Evolutionary conservation across 2,113 vertebrate genomes (phyloP), one percentile per base, ranked within the genome.

Genomic region (Hymenochirus boettgeri): DNA sequence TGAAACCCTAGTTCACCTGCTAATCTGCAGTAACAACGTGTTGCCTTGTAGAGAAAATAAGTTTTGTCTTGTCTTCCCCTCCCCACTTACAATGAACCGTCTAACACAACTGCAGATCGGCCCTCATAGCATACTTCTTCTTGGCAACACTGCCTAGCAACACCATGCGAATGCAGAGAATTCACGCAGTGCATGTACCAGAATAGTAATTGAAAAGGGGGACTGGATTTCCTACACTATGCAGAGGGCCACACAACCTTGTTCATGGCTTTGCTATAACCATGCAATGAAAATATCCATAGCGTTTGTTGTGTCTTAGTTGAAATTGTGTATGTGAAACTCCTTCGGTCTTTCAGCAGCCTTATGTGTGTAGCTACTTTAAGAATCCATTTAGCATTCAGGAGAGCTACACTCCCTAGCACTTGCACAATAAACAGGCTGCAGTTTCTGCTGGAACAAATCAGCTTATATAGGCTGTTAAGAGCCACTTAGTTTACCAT

Each of bases 141-240:
- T 59, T 67, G 56, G 25, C 64, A 67, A 67, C 64, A 59, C 18
- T 52, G 64, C 55, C 47, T 67, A 67, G 64, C 64, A 67, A 67
- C 64, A 52, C 47, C 33, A 59, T 56, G 50, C 18, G 17, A 67
- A 42, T 33, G 50, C 50, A 42, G 56, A 52, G 33, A 58, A 51
- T 67, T 67, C 56, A 67, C 57, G 59, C 47, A 42, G 64, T 55
- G 42, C 47, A 59, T 50, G 47, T 39, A 31, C 53, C 29, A 31
- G 64, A 67, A 59, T 59, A 59, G 25, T 59, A 59, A 65, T 59
- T 67, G 47, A 59, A 59, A 42, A 47, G 24, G 56, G 24, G 17
- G 27, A 52, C 56, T 52, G 56, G 56, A 48, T 59, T 67, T 59
- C 29, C 18, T 53, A 26, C 15, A 25, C 50, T 24, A 51, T 35